Evolutionary conservation across 2,797 vertebrate species (phyloP).

Genomic region (Heteromormyrus szaboi): DNA sequence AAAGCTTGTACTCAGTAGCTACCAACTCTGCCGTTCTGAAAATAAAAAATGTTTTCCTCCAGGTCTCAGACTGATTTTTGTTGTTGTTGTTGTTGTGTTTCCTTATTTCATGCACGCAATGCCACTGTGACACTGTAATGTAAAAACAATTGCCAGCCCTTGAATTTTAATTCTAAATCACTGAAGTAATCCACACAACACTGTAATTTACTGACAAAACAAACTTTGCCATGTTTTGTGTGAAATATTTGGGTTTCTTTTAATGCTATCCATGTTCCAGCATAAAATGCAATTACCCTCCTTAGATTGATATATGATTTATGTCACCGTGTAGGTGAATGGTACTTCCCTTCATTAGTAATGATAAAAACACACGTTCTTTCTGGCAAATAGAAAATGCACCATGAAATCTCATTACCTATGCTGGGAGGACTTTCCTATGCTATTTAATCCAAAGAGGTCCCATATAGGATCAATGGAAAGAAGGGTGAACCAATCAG

Average conservation of each 20-base stretch:
- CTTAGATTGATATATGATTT: not conserved
- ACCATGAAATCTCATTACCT: not conserved
- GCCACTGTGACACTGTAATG: not conserved
- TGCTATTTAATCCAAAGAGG: not conserved
- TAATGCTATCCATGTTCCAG: not conserved
- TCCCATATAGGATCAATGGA: not conserved
- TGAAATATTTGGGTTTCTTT: not conserved
- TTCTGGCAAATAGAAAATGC: not conserved
- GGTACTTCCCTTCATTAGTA: not conserved
- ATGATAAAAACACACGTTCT: not conserved
- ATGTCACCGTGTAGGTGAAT: not conserved
- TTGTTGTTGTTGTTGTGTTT: not conserved
- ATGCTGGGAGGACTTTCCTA: not conserved
- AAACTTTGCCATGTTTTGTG: not conserved
- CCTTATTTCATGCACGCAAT: not conserved
- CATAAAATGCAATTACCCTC: not conserved
- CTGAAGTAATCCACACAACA: not conserved
- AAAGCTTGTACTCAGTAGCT: not conserved
- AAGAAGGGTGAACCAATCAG: not conserved
- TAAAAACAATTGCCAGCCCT: not conserved
- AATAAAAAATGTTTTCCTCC: slow-evolving; percentile 5
- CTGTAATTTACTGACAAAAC: not conserved
- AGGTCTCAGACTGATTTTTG: not conserved
- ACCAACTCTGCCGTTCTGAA: not conserved
- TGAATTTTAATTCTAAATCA: not conserved